Evolutionary conservation across 1,140 invertebrate genomes (phyloP).

Genomic region (Stenopsyche tienmushanensis): DNA sequence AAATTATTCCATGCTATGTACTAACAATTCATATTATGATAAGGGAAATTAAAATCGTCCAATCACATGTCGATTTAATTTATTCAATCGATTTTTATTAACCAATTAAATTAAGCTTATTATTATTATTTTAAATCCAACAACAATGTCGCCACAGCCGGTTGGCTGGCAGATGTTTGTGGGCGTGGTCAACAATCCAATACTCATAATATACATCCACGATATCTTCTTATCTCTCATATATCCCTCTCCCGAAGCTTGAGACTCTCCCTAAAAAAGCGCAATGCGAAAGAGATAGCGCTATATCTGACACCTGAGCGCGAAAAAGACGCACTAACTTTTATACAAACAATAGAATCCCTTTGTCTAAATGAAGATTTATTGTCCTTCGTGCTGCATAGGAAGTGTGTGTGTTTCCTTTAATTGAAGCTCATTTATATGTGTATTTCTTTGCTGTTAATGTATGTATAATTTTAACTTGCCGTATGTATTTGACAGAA

Average conservation of each 20-base stretch:
- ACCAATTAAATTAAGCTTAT: no score
- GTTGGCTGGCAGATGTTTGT: conserved; percentile 34
- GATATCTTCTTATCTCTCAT: conserved; percentile 35
- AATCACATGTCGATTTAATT: no score
- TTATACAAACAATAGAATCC: conserved; percentile 33
- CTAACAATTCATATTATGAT: no score
- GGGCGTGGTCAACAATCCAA: conserved; percentile 36
- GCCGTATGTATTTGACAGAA: no score
- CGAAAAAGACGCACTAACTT: conserved; percentile 5
- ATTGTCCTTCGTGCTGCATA: conserved; percentile 10
- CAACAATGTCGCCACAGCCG: conserved; percentile 13
- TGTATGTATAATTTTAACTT: no score
- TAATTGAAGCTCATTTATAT: no score
- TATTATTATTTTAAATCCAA: not conserved
- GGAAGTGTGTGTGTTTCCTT: not conserved
- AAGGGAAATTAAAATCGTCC: no score
- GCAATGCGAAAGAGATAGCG: conserved; percentile 5
- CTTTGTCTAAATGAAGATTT: conserved; percentile 29
- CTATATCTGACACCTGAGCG: not conserved
- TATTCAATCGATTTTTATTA: no score
- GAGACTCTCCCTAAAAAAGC: conserved; percentile 21
- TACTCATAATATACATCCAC: conserved; percentile 34
- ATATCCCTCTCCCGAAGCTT: conserved; percentile 11
- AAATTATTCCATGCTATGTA: no score
- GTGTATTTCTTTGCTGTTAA: no score